Conservation (phyloP, 2,888 invertebrate genomes). For the Tetropium fuscum region DNA sequence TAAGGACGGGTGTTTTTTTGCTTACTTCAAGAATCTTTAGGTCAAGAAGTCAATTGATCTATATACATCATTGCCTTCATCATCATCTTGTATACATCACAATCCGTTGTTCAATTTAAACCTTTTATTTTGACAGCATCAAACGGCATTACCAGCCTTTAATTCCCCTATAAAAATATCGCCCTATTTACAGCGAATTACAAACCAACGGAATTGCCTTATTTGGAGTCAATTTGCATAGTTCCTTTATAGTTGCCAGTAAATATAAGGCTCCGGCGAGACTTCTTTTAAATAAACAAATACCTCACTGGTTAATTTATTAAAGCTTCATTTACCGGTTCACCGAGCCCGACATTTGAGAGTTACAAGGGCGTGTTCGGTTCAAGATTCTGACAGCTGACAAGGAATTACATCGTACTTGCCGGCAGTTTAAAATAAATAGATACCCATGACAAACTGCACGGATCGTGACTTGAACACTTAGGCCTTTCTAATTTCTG, state of each 20-base stretch:
- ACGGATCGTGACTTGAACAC: slow-evolving; percentile 59
- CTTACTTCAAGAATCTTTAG: too few relatives aligned
- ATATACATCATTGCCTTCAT: too few relatives aligned
- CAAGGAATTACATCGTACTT: slow-evolving; percentile 34
- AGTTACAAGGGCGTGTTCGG: slow-evolving; percentile 41
- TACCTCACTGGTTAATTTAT: slow-evolving; percentile 30
- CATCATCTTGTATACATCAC: too few relatives aligned
- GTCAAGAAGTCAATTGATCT: too few relatives aligned
- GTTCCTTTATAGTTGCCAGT: slow-evolving; percentile 21
- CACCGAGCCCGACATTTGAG: slow-evolving; percentile 25
- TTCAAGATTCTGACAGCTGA: slow-evolving; percentile 41
- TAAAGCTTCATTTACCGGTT: slow-evolving; percentile 37
- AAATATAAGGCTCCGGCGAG: slow-evolving; percentile 13
- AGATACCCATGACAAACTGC: slow-evolving; percentile 29
- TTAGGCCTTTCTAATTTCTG: slow-evolving; percentile 60
- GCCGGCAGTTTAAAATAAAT: slow-evolving; percentile 29
- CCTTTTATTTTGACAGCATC: slow-evolving; percentile 12
- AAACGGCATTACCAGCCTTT: neutral
- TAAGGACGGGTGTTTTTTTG: too few relatives aligned
- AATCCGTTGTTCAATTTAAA: too few relatives aligned
- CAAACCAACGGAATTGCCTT: slow-evolving; percentile 11
- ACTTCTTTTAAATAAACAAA: slow-evolving; percentile 24
- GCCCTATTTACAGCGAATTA: slow-evolving; percentile 13
- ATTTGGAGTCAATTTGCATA: slow-evolving; percentile 22
- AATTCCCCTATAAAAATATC: slow-evolving; percentile 14